Evolutionary conservation across 30 jellyfish, hydroid and myxozoan species (phyloP), one percentile per base, ranked within the genome.

Genomic region (Chironex yamaguchii): DNA sequence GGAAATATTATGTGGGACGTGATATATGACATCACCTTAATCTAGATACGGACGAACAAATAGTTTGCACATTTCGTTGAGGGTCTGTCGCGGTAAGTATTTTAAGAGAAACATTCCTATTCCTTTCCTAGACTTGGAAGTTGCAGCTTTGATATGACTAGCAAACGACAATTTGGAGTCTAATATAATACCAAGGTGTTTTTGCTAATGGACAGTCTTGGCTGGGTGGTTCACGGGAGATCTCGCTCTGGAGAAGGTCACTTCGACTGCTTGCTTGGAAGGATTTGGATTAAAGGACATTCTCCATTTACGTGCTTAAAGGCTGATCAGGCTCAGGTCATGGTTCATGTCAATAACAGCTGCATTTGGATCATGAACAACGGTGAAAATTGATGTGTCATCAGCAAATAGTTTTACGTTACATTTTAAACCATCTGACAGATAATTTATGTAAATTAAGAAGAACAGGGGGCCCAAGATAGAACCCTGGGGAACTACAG

Each of bases 151-250:
- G 74, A 68, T 28, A 29, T 68, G 29, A 29, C 22, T 68, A 68
- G 21, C 2, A 68, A 68, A 33, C 3, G 31, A 12, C 21, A 28
- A 28, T 27, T n/a, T 29, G 82, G 69, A 33, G 20, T 68, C 29
- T 68, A 68, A 22, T 21, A 82, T 82, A 9, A 82, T 34, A 0
- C 93, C 93, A 2, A 68, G 74, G 52, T 68, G 93, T 51, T 84
- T 84, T 4, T 84, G 83, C 54, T 54, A 73, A 24, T 52, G 53
- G 34, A 65, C 81, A 6, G 34, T 65, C 49, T 21, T 48, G 2
- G 73, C 85, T 36, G 89, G 79, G 66, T 53, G 75, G 58, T 53
- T 49, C 1, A 52, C 52, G 42, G 62, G 64, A 21, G n/a, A 14
- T 64, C 77, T 4, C 25, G 24, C 25, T 21, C 25, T 54, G 20